Conservation (phyloP, 2,888 invertebrate species). For the Ophion costatus region DNA sequence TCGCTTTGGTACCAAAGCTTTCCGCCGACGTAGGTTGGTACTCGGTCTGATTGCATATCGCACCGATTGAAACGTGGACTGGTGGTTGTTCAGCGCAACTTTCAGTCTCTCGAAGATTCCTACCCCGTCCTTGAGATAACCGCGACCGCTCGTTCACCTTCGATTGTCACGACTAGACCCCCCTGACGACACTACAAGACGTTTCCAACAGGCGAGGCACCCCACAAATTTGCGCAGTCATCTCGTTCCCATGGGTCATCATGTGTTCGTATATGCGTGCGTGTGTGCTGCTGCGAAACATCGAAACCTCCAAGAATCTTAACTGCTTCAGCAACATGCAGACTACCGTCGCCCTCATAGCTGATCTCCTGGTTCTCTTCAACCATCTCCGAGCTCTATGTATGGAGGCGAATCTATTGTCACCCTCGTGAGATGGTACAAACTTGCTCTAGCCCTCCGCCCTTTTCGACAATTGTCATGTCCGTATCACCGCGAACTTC, state of each 20-base stretch:
- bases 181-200: constrained; percentile 5
- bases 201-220: neutral
- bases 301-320: neutral
- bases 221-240: neutral
- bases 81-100: neutral
- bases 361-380: neutral
- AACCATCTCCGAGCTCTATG: neutral
- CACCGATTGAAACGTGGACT: no score
- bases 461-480: neutral
- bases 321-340: no score
- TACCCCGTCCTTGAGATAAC: neutral
- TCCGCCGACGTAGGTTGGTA: no score
- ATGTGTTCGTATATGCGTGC: neutral
- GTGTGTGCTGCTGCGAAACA: no score
- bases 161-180: neutral
- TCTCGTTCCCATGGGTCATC: neutral
- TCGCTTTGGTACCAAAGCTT: no score
- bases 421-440: constrained; percentile 4
- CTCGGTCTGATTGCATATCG: no score
- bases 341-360: neutral
- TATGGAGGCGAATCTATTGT: neutral
- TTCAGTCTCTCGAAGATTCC: neutral
- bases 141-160: neutral
- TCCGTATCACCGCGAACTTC: neutral
- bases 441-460: constrained; percentile 1